Evolutionary conservation across 2,797 vertebrate genomes (phyloP), one percentile per base, ranked within the genome.

Genomic region (Ptychadena robeensis): DNA sequence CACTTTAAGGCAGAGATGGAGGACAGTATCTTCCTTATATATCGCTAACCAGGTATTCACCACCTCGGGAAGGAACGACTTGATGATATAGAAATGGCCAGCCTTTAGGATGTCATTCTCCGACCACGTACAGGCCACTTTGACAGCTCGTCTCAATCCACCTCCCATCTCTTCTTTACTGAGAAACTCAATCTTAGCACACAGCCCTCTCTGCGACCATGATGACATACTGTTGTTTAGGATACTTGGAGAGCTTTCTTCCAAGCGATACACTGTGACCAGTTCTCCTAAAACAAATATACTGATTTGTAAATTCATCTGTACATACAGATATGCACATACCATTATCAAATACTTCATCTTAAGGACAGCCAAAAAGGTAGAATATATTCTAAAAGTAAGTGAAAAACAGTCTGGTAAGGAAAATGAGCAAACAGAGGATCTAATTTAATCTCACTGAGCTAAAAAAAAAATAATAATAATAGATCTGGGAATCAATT

Each of bases 201-300:
- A 98, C 35, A 99, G 96, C 10, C 97, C 98, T 22, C 96, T 93
- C 63, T 99, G 98, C 61, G 97, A 95, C 98, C 98, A 99, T 82
- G 98, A 99, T 63, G 97, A 99, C 98, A 99, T 99, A 94, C 98
- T 99, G 93, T 99, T 99, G 91, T 99, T 98, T 89, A 99, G 93
- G 77, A 96, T 98, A 91, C 91, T 96, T 77, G 97, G 98, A 32
- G 98, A 99, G 81, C 98, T 99, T 91, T 99, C 98, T 87, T 99
- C 98, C 77, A 99, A 93, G 28, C 97, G 95, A 90, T 99, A 99
- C 87, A 99, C 97, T 0, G 97, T 99, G 88, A 99, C 97, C 1
- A 97, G 96, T 85, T 99, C 98, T 59, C 98, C 98, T 99, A 86
- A 0, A 86, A 74, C 0, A 0, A 9, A 0, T 34, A 59, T 25